phyloP scores from a whole-genome alignment of 37 sponge, comb jelly and placozoan species.

The Halisarca cf. caerulea region DNA sequence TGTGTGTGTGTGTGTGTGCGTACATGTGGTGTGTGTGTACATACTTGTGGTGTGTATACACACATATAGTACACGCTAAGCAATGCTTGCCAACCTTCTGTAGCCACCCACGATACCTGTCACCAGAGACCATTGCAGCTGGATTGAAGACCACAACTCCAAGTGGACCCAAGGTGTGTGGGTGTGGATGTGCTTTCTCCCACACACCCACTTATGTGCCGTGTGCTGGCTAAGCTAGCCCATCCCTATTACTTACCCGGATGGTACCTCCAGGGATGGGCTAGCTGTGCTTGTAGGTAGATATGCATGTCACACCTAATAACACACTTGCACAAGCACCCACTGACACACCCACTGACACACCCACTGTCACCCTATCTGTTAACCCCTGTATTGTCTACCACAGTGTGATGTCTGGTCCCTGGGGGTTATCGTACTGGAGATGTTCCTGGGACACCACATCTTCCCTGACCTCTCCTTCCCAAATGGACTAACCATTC shows the following conservation, averaged over 20 bases:
- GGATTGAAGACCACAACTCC: slow-evolving; percentile 13
- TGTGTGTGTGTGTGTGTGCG: no score
- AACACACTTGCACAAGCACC: no score
- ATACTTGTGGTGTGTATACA: no score
- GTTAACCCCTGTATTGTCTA: background rate
- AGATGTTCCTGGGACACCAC: slow-evolving; percentile 74
- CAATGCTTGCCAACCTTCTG: background rate
- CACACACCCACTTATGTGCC: no score
- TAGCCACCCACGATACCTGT: slow-evolving; percentile 79
- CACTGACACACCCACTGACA: background rate
- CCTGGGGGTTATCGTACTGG: slow-evolving; percentile 76
- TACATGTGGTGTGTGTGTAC: background rate
- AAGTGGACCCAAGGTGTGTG: slow-evolving; percentile 46
- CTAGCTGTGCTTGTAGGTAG: no score
- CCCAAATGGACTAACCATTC: slow-evolving; percentile 45
- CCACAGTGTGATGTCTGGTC: slow-evolving; percentile 84
- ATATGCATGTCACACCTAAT: no score
- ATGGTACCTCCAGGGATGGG: no score
- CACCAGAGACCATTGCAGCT: slow-evolving; percentile 74
- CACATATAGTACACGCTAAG: no score
- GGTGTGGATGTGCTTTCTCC: no score
- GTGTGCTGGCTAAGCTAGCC: no score
- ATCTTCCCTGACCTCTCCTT: slow-evolving; percentile 72
- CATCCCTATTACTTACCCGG: no score
- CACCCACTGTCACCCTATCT: background rate